Evolutionary conservation across 2,888 invertebrate genomes (phyloP), one percentile per base, ranked within the genome.

Genomic region (Drosophila histrio): DNA sequence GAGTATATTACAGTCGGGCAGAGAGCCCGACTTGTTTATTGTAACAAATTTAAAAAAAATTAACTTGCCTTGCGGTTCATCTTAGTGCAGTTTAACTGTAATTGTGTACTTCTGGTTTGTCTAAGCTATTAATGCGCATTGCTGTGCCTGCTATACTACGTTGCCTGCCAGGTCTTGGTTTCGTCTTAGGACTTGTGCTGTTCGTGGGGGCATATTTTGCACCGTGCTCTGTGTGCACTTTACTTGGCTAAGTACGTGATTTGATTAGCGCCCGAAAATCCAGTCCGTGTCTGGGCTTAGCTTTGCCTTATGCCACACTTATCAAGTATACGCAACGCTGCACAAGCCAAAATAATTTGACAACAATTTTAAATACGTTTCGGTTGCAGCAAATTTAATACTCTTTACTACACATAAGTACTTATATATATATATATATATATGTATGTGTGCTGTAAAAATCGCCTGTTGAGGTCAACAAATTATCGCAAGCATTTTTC

Each of bases 211-310:
- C 62, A 77, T 43, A 67, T 44, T 56, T 67, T 63, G 52, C 62
- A 47, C 53, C 36, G 38, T 22, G 11, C 30, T 38, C 24, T 53
- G 43, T 63, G 39, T 77, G 80, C 80, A 80, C 80, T 88, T 85
- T 80, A 85, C 84, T 85, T 88, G 76, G 80, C 84, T 85, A 85
- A 85, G 88, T 85, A 85, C 84, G 84, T 85, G 84, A 88, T 85
- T 85, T 85, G 88, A 85, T 85, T 85, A 85, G 84, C 74, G 84
- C 76, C 63, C 56, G 34, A 77, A 88, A 88, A 73, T 76, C 80
- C 72, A 62, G 66, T 72, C 43, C 63, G 71, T 69, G 63, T 72
- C 47, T 68, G 63, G 41, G 74, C 80, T 60, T 44, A 64, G 70
- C 61, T 44, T 52, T 57, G 59, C 46, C 53, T 44, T 54, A 34